phyloP scores from a whole-genome alignment of 2,888 invertebrate species.

The Drosophila niveifrons region DNA sequence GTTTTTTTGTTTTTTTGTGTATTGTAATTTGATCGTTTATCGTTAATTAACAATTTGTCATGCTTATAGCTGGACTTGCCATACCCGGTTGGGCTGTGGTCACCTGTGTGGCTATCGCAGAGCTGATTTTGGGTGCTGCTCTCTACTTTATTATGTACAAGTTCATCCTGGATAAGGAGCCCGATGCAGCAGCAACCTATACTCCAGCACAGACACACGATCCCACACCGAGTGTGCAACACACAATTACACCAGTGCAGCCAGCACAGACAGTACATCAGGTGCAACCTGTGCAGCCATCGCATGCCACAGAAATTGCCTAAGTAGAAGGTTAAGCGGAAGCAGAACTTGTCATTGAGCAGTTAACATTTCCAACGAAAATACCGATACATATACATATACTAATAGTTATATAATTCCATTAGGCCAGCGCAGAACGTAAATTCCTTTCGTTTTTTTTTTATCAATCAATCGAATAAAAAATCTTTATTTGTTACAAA shows the following conservation, averaged over 20 bases:
- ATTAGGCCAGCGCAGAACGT: conserved; percentile 3
- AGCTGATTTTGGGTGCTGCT: conserved; percentile 90
- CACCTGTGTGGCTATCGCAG: conserved; percentile 89
- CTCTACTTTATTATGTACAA: conserved; percentile 90
- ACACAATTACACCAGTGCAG: conserved; percentile 12
- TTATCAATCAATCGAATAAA: conserved; percentile 65
- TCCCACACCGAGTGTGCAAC: conserved; percentile 37
- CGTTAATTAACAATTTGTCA: background rate
- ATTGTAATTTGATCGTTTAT: background rate
- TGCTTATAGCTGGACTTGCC: conserved; percentile 88
- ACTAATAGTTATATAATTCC: conserved; percentile 3
- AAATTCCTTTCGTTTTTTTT: conserved; percentile 35
- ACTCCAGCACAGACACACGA: conserved; percentile 84
- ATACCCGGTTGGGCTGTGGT: conserved; percentile 93
- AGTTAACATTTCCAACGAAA: conserved; percentile 14
- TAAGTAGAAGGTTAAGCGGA: conserved; percentile 42
- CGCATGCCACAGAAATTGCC: conserved; percentile 66
- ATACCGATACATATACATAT: conserved; percentile 22
- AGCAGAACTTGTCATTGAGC: conserved; percentile 41
- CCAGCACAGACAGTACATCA: conserved; percentile 3
- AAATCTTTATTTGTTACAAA: conserved; percentile 50
- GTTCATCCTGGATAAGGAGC: conserved; percentile 86
- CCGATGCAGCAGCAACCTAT: conserved; percentile 82
- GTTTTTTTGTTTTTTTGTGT: conserved; percentile 85
- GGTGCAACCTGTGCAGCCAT: conserved; percentile 43